phyloP scores from a whole-genome alignment of 2,797 vertebrate species.

The Uromys caudimaculatus region DNA sequence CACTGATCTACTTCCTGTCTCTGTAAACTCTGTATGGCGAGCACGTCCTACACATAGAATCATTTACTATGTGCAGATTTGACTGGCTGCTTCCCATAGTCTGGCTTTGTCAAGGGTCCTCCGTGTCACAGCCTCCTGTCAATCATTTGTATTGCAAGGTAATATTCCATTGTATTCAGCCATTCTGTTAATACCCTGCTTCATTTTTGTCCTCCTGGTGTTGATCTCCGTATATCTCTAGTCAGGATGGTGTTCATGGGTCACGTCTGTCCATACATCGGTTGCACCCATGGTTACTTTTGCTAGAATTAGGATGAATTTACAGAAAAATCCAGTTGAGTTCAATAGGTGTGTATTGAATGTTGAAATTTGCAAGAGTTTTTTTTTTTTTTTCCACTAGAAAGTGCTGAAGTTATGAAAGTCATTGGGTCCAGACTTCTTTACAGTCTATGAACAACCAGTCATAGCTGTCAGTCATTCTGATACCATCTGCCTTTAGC shows the following conservation, averaged over 20 bases:
- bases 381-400: neutral
- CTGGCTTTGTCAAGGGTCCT: neutral
- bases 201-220: neutral
- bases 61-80: neutral
- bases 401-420: constrained; percentile 14
- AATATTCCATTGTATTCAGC: neutral
- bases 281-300: neutral
- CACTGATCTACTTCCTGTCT: neutral
- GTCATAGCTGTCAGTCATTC: neutral
- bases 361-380: neutral
- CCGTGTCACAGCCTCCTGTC: neutral
- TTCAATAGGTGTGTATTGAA: neutral
- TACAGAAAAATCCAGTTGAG: constrained; percentile 27
- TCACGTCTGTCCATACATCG: neutral
- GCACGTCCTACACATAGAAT: neutral
- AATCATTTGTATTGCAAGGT: constrained; percentile 22
- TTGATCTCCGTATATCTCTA: neutral
- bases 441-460: neutral
- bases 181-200: neutral
- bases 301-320: constrained; percentile 16
- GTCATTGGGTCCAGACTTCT: neutral
- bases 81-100: neutral
- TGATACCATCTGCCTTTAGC: neutral
- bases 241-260: neutral
- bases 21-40: neutral